A percentile compares a stretch with the other conserved stretches of the same genome.
Conservation (phyloP, 2,113 vertebrate genomes). For the Thymallus thymallus region DNA sequence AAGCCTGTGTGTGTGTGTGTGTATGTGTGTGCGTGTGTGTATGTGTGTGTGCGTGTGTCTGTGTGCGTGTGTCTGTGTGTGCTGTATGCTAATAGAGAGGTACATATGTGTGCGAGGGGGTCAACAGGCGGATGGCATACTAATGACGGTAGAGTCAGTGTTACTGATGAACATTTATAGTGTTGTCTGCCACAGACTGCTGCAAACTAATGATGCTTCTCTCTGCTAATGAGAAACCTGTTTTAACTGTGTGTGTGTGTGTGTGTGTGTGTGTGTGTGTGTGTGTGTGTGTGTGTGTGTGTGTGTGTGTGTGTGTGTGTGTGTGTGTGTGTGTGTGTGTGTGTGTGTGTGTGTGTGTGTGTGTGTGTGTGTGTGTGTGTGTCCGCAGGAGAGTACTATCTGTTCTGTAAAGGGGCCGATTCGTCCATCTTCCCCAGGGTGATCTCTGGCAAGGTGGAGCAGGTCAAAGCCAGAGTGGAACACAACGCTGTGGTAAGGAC, state of each 20-base stretch:
- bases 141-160: not conserved
- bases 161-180: not conserved
- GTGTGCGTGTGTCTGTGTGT: not conserved
- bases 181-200: not conserved
- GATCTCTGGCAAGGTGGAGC: constrained; percentile 89
- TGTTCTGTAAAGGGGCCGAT: constrained; percentile 98
- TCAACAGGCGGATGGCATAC: constrained; percentile 29
- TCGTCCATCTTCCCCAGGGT: constrained; percentile 95
- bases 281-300: constrained; percentile 15
- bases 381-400: constrained; percentile 82
- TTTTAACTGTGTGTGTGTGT: constrained; percentile 2
- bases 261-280: not conserved
- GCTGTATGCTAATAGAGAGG: not conserved
- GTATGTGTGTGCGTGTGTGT: constrained; percentile 5
- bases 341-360: constrained; percentile 4
- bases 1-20: not conserved
- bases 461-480: constrained; percentile 86
- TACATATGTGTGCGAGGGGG: constrained; percentile 29
- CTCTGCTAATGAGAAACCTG: not conserved
- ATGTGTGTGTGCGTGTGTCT: constrained; percentile 2
- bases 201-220: constrained; percentile 7
- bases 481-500: constrained; percentile 94
- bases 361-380: constrained; percentile 11
- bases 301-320: constrained; percentile 3
- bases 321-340: constrained; percentile 1